These are phyloP conservation scores for Leptinotarsa texana DNA, from an alignment of 1,140 invertebrate genomes.

Conservation along the genomic window DNA sequence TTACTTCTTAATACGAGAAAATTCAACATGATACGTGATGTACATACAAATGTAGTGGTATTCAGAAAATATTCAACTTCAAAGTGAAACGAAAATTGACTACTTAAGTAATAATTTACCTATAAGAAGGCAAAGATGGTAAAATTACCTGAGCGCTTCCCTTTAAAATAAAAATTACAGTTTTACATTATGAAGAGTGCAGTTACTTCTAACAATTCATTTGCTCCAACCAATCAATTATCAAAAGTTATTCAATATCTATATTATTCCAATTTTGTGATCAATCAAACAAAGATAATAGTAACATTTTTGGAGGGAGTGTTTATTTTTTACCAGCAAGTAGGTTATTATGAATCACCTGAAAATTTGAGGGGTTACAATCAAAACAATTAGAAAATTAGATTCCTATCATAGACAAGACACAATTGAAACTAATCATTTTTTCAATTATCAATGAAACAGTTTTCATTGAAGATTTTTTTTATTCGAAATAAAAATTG, in stretches of 20 bases:
- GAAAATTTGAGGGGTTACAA: no score
- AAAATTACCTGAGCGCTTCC: slow-evolving; percentile 43
- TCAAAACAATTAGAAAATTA: not conserved
- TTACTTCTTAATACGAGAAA: slow-evolving; percentile 4
- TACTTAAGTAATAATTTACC: slow-evolving; percentile 39
- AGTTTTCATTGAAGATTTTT: no score
- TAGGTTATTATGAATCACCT: no score
- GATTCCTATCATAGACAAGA: not conserved
- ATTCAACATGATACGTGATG: slow-evolving; percentile 15
- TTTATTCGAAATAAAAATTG: not conserved
- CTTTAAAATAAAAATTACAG: not conserved
- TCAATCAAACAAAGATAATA: no score
- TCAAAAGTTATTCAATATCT: no score
- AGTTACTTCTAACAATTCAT: not conserved
- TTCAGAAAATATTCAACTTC: not conserved
- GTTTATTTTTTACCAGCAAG: no score
- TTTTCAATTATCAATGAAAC: no score
- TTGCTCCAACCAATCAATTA: no score
- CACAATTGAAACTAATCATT: not conserved
- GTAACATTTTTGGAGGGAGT: no score
- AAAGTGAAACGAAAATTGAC: slow-evolving; percentile 29
- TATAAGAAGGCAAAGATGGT: slow-evolving; percentile 44
- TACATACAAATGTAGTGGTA: slow-evolving; percentile 17
- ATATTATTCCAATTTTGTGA: no score
- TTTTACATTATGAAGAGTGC: not conserved